Conservation (phyloP, 2,888 invertebrate species). For the Acleris emargana region DNA sequence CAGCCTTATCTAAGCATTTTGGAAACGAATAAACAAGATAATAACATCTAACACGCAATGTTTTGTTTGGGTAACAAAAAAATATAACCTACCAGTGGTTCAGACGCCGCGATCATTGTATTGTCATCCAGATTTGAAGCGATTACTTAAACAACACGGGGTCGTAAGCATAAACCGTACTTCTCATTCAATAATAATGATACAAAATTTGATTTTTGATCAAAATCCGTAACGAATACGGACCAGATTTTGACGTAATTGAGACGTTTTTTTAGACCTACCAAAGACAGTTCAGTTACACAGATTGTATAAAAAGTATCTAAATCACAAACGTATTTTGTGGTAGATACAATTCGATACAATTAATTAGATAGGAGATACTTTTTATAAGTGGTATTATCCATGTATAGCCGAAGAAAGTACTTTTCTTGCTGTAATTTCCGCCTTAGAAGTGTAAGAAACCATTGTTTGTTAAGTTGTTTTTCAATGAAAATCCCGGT, state of each 20-base stretch:
- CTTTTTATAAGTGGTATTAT: too few species aligned
- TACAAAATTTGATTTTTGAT: slow-evolving; percentile 6
- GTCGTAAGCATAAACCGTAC: slow-evolving; percentile 48
- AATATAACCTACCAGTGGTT: slow-evolving; percentile 88
- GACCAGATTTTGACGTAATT: slow-evolving; percentile 11
- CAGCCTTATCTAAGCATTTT: neutral
- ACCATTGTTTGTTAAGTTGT: too few species aligned
- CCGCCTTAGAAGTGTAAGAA: too few species aligned
- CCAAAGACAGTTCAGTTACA: neutral
- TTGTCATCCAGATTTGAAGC: slow-evolving; percentile 94
- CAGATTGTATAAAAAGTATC: too few species aligned
- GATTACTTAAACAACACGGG: slow-evolving; percentile 54
- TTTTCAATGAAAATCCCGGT: too few species aligned
- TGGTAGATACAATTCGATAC: too few species aligned
- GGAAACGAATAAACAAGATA: slow-evolving; percentile 35
- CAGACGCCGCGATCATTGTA: slow-evolving; percentile 95
- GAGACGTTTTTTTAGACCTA: slow-evolving; percentile 1
- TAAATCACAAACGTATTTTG: too few species aligned
- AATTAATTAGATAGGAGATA: too few species aligned
- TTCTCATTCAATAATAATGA: slow-evolving; percentile 38
- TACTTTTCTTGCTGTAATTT: too few species aligned
- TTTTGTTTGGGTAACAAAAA: slow-evolving; percentile 20
- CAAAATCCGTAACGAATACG: slow-evolving; percentile 10
- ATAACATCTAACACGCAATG: slow-evolving; percentile 37
- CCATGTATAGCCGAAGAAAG: too few species aligned